Percentiles rank a stretch among this genome's conserved stretches.
phyloP scores from a whole-genome alignment of 1,140 invertebrate genomes.

The Zaprionus vittiger region DNA sequence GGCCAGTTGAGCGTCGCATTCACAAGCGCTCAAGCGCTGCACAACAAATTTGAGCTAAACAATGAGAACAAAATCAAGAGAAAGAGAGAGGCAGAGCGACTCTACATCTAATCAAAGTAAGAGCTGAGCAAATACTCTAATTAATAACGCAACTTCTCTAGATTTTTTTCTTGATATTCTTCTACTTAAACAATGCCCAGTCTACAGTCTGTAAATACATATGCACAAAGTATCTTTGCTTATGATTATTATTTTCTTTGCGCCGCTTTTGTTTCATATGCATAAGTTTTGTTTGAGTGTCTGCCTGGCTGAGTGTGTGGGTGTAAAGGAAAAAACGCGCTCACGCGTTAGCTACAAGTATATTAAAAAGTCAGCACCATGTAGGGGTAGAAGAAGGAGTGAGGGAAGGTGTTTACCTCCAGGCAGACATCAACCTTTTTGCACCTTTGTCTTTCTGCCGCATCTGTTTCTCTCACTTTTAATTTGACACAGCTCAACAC shows the following conservation, averaged over 20 bases:
- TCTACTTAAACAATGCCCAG: background rate
- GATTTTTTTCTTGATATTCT: constrained; percentile 8
- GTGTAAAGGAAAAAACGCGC: constrained; percentile 58
- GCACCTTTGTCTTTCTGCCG: constrained; percentile 74
- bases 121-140: background rate
- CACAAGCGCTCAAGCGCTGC: constrained; percentile 15
- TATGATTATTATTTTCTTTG: constrained; percentile 50
- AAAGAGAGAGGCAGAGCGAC: background rate
- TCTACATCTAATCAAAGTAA: background rate
- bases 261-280: constrained; percentile 52
- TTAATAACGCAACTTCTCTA: background rate
- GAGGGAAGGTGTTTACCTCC: background rate
- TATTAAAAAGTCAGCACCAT: constrained; percentile 58
- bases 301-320: constrained; percentile 9
- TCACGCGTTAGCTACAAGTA: constrained; percentile 60
- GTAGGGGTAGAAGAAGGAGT: background rate
- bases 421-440: constrained; percentile 61
- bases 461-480: constrained; percentile 78
- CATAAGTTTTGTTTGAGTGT: constrained; percentile 50
- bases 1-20: constrained; percentile 46
- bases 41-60: constrained; percentile 35
- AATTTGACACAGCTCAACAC: constrained; percentile 66
- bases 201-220: background rate
- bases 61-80: background rate
- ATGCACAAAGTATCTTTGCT: constrained; percentile 31